Evolutionary conservation across 2,797 vertebrate species (phyloP).

Genomic region (Apodemus agrarius): DNA sequence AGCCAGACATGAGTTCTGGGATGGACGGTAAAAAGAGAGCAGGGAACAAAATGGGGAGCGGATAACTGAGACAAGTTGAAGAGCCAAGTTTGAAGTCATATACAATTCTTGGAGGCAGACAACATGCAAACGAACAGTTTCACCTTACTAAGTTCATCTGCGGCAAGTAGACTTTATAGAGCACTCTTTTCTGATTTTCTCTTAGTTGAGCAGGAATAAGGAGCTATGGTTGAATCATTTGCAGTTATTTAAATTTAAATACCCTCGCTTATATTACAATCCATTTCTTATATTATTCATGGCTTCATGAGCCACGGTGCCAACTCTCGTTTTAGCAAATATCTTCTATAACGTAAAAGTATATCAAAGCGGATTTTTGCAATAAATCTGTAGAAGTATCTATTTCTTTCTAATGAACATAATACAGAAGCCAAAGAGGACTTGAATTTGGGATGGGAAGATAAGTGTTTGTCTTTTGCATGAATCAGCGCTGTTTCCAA

Average conservation of each 20-base stretch:
- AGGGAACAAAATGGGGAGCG: not conserved
- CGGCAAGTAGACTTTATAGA: not conserved
- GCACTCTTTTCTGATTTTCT: conserved; percentile 28
- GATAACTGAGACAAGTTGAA: not conserved
- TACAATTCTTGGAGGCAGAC: not conserved
- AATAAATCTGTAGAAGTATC: not conserved
- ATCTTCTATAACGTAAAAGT: not conserved
- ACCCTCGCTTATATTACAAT: not conserved
- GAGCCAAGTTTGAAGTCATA: not conserved
- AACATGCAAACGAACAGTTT: conserved; percentile 11
- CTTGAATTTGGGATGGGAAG: not conserved
- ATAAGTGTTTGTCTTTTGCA: not conserved
- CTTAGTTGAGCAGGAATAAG: conserved; percentile 45
- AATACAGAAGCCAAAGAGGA: not conserved
- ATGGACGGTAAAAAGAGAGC: not conserved
- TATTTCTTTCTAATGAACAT: not conserved
- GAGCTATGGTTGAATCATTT: conserved; percentile 3
- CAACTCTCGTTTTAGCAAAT: not conserved
- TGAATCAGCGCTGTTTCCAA: not conserved
- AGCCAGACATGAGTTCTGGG: not conserved
- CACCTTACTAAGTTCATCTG: conserved; percentile 44
- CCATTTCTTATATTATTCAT: not conserved
- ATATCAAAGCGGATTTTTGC: not conserved
- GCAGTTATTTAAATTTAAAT: conserved; percentile 45
- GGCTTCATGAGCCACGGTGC: not conserved